phyloP scores from a whole-genome alignment of 1,140 invertebrate species.

The Sinonovacula constricta region DNA sequence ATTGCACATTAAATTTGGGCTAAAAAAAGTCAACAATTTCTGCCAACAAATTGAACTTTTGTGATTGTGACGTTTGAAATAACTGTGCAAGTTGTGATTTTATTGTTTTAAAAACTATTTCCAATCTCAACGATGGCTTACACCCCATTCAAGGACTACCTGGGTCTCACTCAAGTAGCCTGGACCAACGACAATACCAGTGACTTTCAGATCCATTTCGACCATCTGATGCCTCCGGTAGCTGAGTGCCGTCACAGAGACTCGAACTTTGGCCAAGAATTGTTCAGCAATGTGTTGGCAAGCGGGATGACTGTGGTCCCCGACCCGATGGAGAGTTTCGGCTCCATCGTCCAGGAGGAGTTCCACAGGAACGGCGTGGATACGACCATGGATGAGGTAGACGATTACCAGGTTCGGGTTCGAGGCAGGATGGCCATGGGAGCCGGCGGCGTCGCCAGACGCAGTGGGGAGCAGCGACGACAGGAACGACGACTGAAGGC shows the following conservation, averaged over 20 bases:
- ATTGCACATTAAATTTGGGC: too few species aligned
- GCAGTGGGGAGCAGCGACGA: background rate
- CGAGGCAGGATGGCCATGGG: background rate
- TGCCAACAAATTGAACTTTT: too few species aligned
- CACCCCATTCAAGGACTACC: background rate
- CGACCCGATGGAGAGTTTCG: slow-evolving; percentile 7
- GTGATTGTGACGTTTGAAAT: too few species aligned
- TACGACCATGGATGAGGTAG: slow-evolving; percentile 9
- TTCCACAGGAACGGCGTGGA: slow-evolving; percentile 23
- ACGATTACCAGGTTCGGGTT: background rate
- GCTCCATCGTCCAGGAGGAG: slow-evolving; percentile 4
- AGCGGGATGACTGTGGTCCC: background rate
- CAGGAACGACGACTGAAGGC: slow-evolving; percentile 1
- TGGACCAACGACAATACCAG: background rate
- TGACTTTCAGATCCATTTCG: background rate
- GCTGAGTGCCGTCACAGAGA: background rate
- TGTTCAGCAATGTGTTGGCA: background rate
- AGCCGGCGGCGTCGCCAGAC: too few species aligned
- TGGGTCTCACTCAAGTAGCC: background rate
- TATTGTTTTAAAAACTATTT: too few species aligned
- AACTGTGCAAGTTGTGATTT: too few species aligned
- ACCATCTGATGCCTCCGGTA: background rate
- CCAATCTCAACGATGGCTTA: too few species aligned
- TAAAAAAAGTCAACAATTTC: too few species aligned
- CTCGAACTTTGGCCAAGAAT: background rate